Evolutionary conservation across 2,888 invertebrate genomes (phyloP).

Genomic region (Mayetiola destructor): DNA sequence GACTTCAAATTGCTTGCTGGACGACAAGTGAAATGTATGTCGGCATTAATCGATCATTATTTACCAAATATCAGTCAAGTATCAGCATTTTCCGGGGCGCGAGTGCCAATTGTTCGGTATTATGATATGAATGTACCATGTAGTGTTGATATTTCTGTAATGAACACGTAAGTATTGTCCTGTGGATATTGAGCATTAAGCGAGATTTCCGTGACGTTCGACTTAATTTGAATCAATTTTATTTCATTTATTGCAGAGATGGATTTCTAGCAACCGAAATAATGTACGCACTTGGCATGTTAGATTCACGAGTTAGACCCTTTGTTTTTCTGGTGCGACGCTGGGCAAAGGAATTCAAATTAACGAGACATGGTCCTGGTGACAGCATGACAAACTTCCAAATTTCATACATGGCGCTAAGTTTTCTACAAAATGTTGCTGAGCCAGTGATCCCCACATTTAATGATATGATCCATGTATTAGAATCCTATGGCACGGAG

Average conservation of each 20-base stretch:
- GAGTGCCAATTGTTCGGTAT: not conserved
- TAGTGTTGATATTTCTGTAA: constrained; percentile 19
- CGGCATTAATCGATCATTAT: not conserved
- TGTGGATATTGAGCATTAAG: no score
- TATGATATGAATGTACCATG: not conserved
- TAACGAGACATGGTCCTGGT: not conserved
- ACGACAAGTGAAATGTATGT: not conserved
- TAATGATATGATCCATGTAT: not conserved
- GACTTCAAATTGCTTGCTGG: not conserved
- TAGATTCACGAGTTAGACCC: constrained; percentile 61
- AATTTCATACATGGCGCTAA: not conserved
- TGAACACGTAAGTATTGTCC: constrained; percentile 22
- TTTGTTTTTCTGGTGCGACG: constrained; percentile 59
- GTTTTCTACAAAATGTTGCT: not conserved
- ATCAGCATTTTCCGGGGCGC: not conserved
- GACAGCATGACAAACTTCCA: constrained; percentile 1
- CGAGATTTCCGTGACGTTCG: constrained; percentile 10
- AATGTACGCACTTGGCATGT: constrained; percentile 52
- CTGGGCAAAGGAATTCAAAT: constrained; percentile 50
- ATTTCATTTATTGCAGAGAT: constrained; percentile 40
- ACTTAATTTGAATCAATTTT: not conserved
- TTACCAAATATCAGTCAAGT: not conserved
- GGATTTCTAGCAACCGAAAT: constrained; percentile 72
- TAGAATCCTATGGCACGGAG: not conserved
- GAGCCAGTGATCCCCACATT: not conserved